Conservation (phyloP, 2,888 invertebrate genomes). For the Cryptophagus acutangulus region DNA sequence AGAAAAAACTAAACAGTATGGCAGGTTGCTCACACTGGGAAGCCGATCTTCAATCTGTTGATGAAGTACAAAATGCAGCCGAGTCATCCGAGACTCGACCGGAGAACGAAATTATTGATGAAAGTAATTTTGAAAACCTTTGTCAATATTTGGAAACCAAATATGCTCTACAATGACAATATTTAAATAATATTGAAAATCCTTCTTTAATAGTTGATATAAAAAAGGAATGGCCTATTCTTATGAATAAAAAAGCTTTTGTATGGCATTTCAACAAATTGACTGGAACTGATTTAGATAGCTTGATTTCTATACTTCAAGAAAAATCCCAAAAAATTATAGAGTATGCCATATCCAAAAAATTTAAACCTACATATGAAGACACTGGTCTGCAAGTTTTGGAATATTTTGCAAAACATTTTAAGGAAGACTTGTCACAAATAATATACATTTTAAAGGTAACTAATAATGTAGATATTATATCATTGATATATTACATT, state of each 20-base stretch:
- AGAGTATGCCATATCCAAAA: not conserved
- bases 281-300: slow-evolving; percentile 7
- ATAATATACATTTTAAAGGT: slow-evolving; percentile 4
- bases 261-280: slow-evolving; percentile 15
- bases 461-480: not conserved
- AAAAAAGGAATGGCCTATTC: slow-evolving; percentile 12
- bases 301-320: not conserved
- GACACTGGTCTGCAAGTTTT: slow-evolving; percentile 5
- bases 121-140: not conserved
- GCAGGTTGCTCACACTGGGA: slow-evolving; percentile 18
- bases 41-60: too few relatives aligned
- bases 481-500: not conserved
- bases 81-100: not conserved
- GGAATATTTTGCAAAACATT: slow-evolving; percentile 11
- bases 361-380: not conserved
- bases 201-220: slow-evolving; percentile 11
- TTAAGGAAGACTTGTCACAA: slow-evolving; percentile 15
- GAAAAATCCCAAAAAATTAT: slow-evolving; percentile 10
- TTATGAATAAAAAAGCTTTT: not conserved
- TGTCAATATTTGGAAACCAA: slow-evolving; percentile 10
- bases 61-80: not conserved
- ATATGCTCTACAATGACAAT: slow-evolving; percentile 14
- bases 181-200: slow-evolving; percentile 12
- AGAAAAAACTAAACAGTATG: slow-evolving; percentile 6
- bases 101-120: not conserved